Evolutionary conservation across 2,113 vertebrate genomes (phyloP).

Genomic region (Nestor notabilis): DNA sequence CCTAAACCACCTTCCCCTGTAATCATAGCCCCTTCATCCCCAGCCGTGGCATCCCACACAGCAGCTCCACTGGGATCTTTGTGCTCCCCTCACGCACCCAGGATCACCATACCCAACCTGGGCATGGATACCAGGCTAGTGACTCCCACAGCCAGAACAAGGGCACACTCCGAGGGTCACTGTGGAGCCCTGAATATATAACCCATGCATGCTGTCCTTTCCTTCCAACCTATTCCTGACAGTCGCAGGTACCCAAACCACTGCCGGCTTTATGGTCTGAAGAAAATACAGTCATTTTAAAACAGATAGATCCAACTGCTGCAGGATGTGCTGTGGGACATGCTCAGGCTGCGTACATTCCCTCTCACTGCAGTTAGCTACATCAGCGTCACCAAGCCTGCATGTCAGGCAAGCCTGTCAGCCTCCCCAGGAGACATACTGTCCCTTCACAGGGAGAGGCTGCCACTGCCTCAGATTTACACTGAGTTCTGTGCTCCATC

Average conservation of each 20-base stretch:
- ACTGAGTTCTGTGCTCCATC: background rate
- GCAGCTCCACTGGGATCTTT: background rate
- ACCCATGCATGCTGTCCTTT: fast-evolving
- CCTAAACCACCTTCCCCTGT: background rate
- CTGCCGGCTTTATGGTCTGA: background rate
- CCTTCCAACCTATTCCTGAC: background rate
- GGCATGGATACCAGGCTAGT: background rate
- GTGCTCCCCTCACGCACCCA: fast-evolving
- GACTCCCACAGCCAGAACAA: background rate
- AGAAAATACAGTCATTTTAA: background rate
- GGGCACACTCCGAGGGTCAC: background rate
- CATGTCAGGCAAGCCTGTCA: background rate
- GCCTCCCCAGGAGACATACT: background rate
- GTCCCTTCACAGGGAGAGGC: background rate
- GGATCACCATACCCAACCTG: background rate
- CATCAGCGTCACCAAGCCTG: background rate
- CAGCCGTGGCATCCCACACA: fast-evolving
- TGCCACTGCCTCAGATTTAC: background rate
- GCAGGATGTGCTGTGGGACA: background rate
- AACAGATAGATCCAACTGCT: background rate
- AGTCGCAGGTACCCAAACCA: background rate
- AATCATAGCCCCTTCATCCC: background rate
- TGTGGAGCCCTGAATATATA: background rate
- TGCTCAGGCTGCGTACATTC: background rate
- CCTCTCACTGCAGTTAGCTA: background rate